Evolutionary conservation across 1,140 invertebrate genomes (phyloP), one percentile per base, ranked within the genome.

Genomic region (Trichomalopsis sarcophagae): DNA sequence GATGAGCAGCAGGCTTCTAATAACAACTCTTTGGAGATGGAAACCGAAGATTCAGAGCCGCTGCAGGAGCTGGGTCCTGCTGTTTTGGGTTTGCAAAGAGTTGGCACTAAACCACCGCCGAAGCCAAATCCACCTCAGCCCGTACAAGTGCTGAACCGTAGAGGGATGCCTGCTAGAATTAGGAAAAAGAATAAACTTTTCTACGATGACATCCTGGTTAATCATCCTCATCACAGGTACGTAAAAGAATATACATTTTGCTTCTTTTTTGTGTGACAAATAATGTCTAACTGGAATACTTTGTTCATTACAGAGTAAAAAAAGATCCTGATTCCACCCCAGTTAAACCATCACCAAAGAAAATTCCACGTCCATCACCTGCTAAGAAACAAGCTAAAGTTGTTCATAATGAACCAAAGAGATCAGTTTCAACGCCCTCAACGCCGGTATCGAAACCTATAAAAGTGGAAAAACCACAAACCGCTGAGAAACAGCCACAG

Each of bases 121-220:
- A 96, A 96, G 91, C 95, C 96, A 74, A 92, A 91, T 84, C 93
- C 94, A 55, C 95, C 95, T 62, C 95, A 96, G 89, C 96, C 96
- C 1, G 94, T 96, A 13, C 96, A 96, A 90, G 95, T 96, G 82
- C 91, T 98, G 2, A 98, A 98, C 92, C 95, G 96, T 13, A 94
- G 97, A 91, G 97, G 97, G 74, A 97, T 97, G 96, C 97, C 98
- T 77, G 96, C 97, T 3, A 94, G 98, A 86, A 98, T 98, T 82
- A 94, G 97, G 78, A 98, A 98, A 92, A 97, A 97, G 90, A 99
- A 98, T 92, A 95, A 95, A 89, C 94, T 98, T 74, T 98, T 98
- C 92, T 98, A 96, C 93, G 97, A 98, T 93, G 97, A 98, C 93
- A 97, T 98, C 90, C 95, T 98, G 89, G 96, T 98, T 66, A 98